Conservation (phyloP, 2,113 vertebrate genomes). For the Epinephelus moara region DNA sequence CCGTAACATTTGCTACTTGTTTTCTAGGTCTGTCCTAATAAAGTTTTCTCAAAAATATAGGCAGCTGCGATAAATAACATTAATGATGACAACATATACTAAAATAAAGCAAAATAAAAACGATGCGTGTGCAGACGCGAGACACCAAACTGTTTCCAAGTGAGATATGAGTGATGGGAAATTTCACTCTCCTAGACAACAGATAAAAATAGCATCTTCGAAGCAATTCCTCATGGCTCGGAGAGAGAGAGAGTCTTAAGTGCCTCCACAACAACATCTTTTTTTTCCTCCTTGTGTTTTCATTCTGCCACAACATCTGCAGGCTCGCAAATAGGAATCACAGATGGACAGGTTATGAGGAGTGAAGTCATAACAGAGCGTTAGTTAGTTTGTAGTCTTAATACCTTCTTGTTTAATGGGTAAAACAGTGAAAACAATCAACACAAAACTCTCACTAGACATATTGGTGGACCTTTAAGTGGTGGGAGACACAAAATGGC, state of each 20-base stretch:
- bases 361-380: constrained; percentile 50
- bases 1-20: constrained; percentile 84
- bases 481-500: background rate
- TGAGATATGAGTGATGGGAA: constrained; percentile 19
- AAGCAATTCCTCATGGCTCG: constrained; percentile 45
- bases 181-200: constrained; percentile 16
- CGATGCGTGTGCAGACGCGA: background rate
- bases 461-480: background rate
- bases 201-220: constrained; percentile 62
- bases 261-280: constrained; percentile 24
- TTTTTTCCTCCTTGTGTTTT: constrained; percentile 37
- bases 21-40: constrained; percentile 76
- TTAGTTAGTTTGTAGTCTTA: constrained; percentile 38
- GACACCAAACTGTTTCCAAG: constrained; percentile 5
- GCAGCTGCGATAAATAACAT: constrained; percentile 37
- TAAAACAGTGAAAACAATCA: constrained; percentile 60
- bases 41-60: constrained; percentile 64
- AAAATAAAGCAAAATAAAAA: constrained; percentile 19
- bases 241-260: constrained; percentile 25
- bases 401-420: constrained; percentile 43
- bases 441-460: constrained; percentile 42
- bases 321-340: constrained; percentile 47
- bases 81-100: constrained; percentile 13
- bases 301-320: constrained; percentile 61
- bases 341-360: constrained; percentile 55